Base-by-base conservation (phyloP, 2,888 invertebrate species). In the Heteropelma amictum region DNA sequence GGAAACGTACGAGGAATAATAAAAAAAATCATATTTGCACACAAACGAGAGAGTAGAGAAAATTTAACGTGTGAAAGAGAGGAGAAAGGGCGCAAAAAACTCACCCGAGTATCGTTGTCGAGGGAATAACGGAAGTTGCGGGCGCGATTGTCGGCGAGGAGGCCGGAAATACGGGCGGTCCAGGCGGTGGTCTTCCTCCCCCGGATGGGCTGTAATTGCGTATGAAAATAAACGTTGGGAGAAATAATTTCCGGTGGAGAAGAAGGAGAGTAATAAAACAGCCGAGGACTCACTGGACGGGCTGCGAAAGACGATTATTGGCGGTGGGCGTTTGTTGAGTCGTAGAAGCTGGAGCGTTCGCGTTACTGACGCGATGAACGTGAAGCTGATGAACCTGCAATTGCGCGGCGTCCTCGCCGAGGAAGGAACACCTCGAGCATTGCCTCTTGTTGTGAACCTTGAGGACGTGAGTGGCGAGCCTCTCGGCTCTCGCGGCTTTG, bases 401-500 rank as follows among this genome's bases (percentile, higher is more conserved):
- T 88, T 95, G 94, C 47, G 93, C 92, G 82, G 94, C 93, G 85
- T 96, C 96, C 87, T 97, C 97, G 3, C 95, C 96, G 77, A 97
- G 91, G 90, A 94, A 97, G 82, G 94, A 94, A 89, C 97, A 97
- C 89, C 96, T 95, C 83, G 94, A 95, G 90, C 97, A 97, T 30
- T 96, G 95, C 83, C 96, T 93, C 90, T 96, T 96, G 90, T 96
- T 96, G 90, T 97, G 97, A 77, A 97, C 97, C 90, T 97, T 97
- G 80, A 95, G 92, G 61, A 97, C 96, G 90, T 97, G 97, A 5
- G 97, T 97, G 77, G 96, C 95, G 74, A 97, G 91, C 67, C 97
- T 92, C 90, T 97, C 97, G 53, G 96, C 95, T 81, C 97, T 92
- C 68, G 97, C 97, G 71, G 97, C 97, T 91, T 97, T 97, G 90